Evolutionary conservation across 2,888 invertebrate species (phyloP).

Genomic region (Pandemis cinnamomeana): DNA sequence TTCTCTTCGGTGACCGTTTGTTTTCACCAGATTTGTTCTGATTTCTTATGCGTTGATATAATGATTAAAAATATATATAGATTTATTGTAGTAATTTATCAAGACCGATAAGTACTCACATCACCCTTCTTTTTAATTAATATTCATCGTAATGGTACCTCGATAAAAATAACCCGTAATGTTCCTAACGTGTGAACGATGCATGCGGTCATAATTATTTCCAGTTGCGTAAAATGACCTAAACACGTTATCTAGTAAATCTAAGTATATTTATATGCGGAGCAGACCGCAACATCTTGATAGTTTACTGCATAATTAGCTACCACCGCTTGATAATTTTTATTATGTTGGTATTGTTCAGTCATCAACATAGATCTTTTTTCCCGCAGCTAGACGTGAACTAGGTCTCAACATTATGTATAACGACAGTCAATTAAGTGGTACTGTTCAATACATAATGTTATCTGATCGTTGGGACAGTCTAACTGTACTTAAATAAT

Average conservation of each 20-base stretch:
- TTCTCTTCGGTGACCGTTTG: not conserved
- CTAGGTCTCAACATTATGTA: conserved; percentile 39
- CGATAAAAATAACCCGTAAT: not conserved
- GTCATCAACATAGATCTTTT: conserved; percentile 42
- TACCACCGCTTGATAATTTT: conserved; percentile 41
- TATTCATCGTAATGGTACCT: not conserved
- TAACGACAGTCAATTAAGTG: conserved; percentile 36
- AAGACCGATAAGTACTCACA: not conserved
- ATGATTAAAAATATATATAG: too few species aligned
- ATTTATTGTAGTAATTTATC: too few species aligned
- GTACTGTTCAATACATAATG: conserved; percentile 39
- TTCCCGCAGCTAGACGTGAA: conserved; percentile 44
- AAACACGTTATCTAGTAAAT: conserved; percentile 42
- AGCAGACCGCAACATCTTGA: conserved; percentile 46
- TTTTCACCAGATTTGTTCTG: too few species aligned
- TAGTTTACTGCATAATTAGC: conserved; percentile 42
- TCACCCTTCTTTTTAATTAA: not conserved
- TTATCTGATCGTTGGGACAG: conserved; percentile 31
- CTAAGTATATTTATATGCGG: conserved; percentile 41
- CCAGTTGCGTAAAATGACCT: conserved; percentile 43
- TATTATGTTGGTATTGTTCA: conserved; percentile 45
- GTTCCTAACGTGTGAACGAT: not conserved
- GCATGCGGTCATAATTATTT: conserved; percentile 6
- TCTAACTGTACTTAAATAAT: conserved; percentile 11
- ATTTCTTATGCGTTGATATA: too few species aligned